phyloP scores from a whole-genome alignment of 2,888 invertebrate genomes.

The Lasioglossum marginatum region DNA sequence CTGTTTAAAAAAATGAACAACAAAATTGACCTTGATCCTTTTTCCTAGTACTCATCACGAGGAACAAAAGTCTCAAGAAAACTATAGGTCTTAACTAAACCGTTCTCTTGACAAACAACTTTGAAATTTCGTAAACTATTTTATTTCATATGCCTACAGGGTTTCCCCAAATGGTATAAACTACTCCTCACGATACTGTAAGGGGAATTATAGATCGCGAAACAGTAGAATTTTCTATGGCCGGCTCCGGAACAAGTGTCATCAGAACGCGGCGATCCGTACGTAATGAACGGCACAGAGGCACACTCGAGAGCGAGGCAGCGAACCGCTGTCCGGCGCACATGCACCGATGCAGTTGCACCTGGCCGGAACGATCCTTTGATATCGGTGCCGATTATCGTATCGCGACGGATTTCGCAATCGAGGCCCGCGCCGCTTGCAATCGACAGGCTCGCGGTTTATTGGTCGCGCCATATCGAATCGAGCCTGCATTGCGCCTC shows the following conservation, averaged over 20 bases:
- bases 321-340: conserved; percentile 51
- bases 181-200: too few relatives aligned
- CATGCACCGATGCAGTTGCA: conserved; percentile 48
- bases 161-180: too few relatives aligned
- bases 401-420: conserved; percentile 50
- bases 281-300: conserved; percentile 41
- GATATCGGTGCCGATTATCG: conserved; percentile 62
- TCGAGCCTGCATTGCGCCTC: conserved; percentile 24
- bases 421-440: conserved; percentile 46
- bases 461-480: conserved; percentile 46
- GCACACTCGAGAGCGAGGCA: conserved; percentile 11
- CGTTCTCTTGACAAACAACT: too few relatives aligned
- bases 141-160: too few relatives aligned
- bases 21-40: too few relatives aligned
- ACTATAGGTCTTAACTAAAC: too few relatives aligned
- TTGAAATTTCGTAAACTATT: too few relatives aligned
- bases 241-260: not conserved
- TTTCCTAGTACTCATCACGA: too few relatives aligned
- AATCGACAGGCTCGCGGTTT: conserved; percentile 64
- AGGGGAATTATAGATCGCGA: not conserved
- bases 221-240: not conserved
- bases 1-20: too few relatives aligned
- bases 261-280: conserved; percentile 16
- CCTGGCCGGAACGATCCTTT: conserved; percentile 59
- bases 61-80: too few relatives aligned